A percentile compares a stretch with the other conserved stretches of the same genome.
phyloP scores from a whole-genome alignment of 2,888 invertebrate genomes.

The Rosalia funebris region DNA sequence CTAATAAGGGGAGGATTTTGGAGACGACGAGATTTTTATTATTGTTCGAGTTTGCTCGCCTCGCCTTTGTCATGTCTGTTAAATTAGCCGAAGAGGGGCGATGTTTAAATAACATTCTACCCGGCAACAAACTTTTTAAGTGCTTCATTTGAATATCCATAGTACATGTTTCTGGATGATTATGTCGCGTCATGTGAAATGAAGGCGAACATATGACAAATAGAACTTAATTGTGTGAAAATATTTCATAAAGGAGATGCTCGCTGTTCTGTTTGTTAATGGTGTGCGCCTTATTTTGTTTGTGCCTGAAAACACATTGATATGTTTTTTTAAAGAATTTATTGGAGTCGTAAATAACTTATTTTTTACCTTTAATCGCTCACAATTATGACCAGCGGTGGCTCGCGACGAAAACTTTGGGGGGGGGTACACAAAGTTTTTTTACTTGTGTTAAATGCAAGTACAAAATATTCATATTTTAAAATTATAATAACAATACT shows the following conservation, averaged over 20 bases:
- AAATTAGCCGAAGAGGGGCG: constrained; percentile 43
- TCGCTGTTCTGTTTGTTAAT: not conserved
- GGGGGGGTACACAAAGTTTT: too few species aligned
- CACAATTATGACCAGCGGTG: too few species aligned
- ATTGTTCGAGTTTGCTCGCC: constrained; percentile 41
- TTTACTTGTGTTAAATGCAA: too few species aligned
- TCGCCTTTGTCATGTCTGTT: constrained; percentile 44
- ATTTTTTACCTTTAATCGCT: too few species aligned
- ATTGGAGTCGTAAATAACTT: too few species aligned
- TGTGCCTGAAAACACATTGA: not conserved
- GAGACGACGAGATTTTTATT: constrained; percentile 43
- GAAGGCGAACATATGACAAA: constrained; percentile 16
- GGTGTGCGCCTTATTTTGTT: constrained; percentile 1
- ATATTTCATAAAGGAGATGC: constrained; percentile 11
- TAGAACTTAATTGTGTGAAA: constrained; percentile 9
- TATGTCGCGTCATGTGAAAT: constrained; percentile 5
- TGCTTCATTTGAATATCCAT: constrained; percentile 34
- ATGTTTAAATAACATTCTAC: constrained; percentile 43
- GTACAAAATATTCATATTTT: too few species aligned
- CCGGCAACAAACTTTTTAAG: constrained; percentile 40
- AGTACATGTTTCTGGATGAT: constrained; percentile 21
- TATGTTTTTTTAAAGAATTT: too few species aligned
- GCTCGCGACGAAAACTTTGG: too few species aligned
- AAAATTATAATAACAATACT: too few species aligned
- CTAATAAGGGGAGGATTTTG: constrained; percentile 52